Conservation (phyloP, 2,113 vertebrate species). For the Cisticola juncidis region DNA sequence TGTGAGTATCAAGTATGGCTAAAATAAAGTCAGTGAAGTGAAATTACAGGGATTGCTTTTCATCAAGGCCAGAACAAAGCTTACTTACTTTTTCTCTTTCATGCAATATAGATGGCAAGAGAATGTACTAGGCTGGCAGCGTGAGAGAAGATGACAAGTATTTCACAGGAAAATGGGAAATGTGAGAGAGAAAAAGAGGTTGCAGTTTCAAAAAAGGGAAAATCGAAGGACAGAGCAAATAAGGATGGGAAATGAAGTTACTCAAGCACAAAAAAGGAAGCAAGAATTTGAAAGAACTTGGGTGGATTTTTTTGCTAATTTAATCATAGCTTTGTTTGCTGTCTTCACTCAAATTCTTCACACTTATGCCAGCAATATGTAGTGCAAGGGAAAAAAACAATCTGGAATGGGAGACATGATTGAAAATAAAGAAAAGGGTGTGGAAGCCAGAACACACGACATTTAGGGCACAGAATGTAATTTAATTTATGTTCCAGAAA, state of each 20-base stretch:
- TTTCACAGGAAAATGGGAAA: background rate
- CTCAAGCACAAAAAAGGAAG: background rate
- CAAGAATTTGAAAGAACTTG: background rate
- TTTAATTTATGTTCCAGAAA: conserved; percentile 68
- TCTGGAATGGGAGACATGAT: conserved; percentile 34
- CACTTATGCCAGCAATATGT: background rate
- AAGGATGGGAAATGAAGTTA: background rate
- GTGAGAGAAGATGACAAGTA: background rate
- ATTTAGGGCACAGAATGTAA: conserved; percentile 59
- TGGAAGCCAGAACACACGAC: conserved; percentile 14
- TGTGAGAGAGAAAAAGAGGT: background rate
- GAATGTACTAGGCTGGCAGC: background rate
- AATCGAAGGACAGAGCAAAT: background rate
- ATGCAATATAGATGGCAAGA: background rate
- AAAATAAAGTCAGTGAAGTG: background rate
- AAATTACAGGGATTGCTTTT: background rate
- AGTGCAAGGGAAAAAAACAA: background rate
- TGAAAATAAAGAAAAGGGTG: conserved; percentile 54
- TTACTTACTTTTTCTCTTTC: background rate
- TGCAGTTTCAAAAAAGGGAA: background rate
- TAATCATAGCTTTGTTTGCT: background rate
- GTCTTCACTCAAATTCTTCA: background rate
- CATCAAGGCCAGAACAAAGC: background rate
- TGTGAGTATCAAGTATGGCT: background rate
- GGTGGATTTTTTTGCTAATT: background rate